Conservation (phyloP, 1,140 invertebrate genomes). For the Drosophila nigromelanica region DNA sequence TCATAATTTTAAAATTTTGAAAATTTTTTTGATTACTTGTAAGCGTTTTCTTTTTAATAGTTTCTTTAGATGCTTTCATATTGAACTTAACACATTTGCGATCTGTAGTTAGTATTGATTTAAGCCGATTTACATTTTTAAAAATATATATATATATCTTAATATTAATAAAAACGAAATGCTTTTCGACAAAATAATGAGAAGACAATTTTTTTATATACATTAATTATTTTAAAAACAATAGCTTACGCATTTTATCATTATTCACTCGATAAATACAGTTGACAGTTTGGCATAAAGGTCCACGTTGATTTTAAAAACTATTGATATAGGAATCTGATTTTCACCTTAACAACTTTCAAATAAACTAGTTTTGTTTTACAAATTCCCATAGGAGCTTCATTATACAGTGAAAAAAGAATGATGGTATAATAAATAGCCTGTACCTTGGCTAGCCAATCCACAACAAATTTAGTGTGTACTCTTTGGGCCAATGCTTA, state of each 20-base stretch:
- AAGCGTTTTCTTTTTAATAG: conserved; percentile 20
- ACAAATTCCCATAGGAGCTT: no score
- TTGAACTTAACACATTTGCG: conserved; percentile 33
- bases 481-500: neutral
- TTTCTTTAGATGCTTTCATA: conserved; percentile 44
- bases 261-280: no score
- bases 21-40: conserved; percentile 24
- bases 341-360: no score
- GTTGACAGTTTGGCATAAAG: no score
- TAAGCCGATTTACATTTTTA: conserved; percentile 58
- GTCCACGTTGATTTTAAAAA: no score
- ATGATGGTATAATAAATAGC: no score
- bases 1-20: conserved; percentile 25
- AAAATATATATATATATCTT: conserved; percentile 20
- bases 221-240: no score
- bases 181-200: conserved; percentile 1
- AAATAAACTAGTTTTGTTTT: no score
- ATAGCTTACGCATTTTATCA: no score
- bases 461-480: neutral
- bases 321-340: no score
- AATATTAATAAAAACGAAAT: conserved; percentile 32
- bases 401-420: no score
- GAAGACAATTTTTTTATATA: neutral
- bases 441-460: no score
- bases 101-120: conserved; percentile 54